Conservation (phyloP, 2,888 invertebrate species). For the Nomada lathburiana region DNA sequence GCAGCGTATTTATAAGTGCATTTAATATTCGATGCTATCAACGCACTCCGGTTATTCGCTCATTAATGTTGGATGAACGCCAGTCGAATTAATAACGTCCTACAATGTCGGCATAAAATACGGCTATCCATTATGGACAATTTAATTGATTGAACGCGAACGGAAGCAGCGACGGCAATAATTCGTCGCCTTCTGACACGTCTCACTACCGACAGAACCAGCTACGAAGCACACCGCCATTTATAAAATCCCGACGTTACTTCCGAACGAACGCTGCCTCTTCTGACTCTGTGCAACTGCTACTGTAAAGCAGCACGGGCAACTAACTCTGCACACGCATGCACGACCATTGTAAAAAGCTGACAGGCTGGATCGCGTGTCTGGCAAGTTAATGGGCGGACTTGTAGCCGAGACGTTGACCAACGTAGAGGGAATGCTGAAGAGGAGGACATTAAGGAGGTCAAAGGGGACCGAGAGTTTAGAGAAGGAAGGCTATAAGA, state of each 20-base stretch:
- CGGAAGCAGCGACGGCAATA: no score
- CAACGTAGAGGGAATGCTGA: background rate
- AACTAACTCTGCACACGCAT: background rate
- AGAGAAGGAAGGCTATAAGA: conserved; percentile 16
- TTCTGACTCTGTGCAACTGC: background rate
- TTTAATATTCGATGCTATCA: no score
- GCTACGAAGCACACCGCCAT: no score
- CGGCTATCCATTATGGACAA: background rate
- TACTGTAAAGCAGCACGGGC: background rate
- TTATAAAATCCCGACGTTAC: no score
- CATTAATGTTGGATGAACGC: background rate
- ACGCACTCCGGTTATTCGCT: background rate
- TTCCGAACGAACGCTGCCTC: background rate
- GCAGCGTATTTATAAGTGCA: no score
- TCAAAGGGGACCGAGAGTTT: conserved; percentile 3
- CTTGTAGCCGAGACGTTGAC: conserved; percentile 32
- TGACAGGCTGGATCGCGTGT: conserved; percentile 56
- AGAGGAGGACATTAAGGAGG: conserved; percentile 20
- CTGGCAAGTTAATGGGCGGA: conserved; percentile 55
- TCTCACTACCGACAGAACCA: no score
- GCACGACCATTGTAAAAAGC: conserved; percentile 17
- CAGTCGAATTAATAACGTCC: conserved; percentile 6
- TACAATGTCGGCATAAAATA: no score
- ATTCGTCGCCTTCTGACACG: no score
- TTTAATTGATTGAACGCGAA: background rate